Conservation (phyloP, 2,113 vertebrate genomes). For the Paradoxurus hermaphroditus region DNA sequence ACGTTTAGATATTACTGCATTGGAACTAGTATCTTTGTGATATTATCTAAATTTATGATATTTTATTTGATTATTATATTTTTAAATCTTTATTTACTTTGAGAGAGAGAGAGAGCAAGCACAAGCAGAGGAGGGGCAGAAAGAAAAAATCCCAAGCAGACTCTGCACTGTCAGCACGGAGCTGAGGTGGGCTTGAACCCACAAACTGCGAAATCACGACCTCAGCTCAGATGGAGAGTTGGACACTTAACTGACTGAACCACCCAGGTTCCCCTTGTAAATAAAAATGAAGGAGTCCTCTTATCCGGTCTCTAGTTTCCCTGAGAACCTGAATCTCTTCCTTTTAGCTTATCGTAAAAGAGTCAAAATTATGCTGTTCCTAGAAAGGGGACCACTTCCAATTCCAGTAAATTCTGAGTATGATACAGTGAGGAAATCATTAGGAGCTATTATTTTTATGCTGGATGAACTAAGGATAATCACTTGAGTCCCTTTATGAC, state of each 20-base stretch:
- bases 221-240: no score
- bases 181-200: no score
- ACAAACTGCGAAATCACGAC: no score
- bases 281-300: neutral
- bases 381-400: neutral
- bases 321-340: neutral
- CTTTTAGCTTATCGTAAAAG: neutral
- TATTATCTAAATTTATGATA: neutral
- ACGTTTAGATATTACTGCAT: neutral
- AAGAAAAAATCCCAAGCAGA: no score
- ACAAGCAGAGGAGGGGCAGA: no score
- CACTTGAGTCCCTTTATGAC: neutral
- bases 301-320: neutral
- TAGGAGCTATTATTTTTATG: neutral
- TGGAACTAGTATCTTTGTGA: neutral
- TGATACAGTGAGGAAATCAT: neutral
- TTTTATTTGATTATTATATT: neutral
- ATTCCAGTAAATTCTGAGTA: neutral
- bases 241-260: no score
- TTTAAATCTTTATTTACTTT: no score
- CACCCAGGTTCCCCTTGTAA: neutral
- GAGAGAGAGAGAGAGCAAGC: no score
- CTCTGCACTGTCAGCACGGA: no score
- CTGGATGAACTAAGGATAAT: neutral
- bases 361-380: neutral